A percentile compares a stretch with the other conserved stretches of the same genome.
Evolutionary conservation across 1,140 invertebrate genomes (phyloP).

Genomic region (Acromyrmex heyeri): DNA sequence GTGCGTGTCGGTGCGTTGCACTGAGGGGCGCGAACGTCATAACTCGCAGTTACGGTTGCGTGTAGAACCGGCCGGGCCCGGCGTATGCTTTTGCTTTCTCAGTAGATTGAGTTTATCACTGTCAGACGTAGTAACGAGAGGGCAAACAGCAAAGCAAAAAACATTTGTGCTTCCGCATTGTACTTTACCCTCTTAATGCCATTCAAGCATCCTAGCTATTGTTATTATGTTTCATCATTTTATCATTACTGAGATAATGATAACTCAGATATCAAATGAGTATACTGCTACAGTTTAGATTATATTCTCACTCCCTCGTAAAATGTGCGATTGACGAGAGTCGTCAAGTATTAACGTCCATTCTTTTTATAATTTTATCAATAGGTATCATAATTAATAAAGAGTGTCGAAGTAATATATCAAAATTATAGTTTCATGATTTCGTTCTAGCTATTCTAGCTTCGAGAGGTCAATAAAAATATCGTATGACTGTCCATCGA

Average conservation of each 20-base stretch:
- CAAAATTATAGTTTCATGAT: background rate
- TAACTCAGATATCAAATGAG: background rate
- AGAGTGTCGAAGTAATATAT: background rate
- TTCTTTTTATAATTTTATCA: background rate
- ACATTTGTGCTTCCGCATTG: constrained; percentile 40
- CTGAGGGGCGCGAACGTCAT: constrained; percentile 52
- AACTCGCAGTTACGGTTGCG: constrained; percentile 67
- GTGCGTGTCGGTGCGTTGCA: constrained; percentile 68
- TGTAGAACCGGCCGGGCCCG: constrained; percentile 50
- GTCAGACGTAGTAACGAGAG: constrained; percentile 71
- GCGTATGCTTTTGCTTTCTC: constrained; percentile 62
- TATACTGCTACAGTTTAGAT: background rate
- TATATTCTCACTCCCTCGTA: background rate
- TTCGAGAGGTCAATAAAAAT: constrained; percentile 12
- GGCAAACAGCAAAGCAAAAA: constrained; percentile 61
- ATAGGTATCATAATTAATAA: background rate
- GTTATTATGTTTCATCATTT: background rate
- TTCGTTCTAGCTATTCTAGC: background rate
- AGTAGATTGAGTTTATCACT: constrained; percentile 68
- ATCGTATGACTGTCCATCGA: constrained; percentile 1
- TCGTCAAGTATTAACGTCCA: background rate
- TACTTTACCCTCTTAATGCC: constrained; percentile 16
- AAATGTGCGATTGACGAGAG: constrained; percentile 6
- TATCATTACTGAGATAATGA: background rate
- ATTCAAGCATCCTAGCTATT: background rate